Evolutionary conservation across 1,140 invertebrate genomes (phyloP).

Genomic region (Lysiphlebus fabarum): DNA sequence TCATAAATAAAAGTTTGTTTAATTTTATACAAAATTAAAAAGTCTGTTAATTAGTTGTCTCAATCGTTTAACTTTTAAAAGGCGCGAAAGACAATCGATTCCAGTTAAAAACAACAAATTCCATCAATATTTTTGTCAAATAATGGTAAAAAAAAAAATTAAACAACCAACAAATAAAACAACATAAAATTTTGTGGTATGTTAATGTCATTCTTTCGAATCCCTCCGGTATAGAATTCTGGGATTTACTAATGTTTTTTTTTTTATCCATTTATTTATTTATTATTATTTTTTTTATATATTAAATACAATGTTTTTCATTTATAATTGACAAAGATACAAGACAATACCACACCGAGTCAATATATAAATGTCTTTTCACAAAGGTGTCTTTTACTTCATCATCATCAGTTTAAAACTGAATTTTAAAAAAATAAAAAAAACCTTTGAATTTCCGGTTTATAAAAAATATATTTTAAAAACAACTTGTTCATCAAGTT

Average conservation of each 20-base stretch:
- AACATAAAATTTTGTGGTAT: constrained; percentile 27
- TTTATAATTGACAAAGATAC: constrained; percentile 47
- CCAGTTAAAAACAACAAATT: constrained; percentile 18
- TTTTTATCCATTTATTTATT: background rate
- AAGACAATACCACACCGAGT: background rate
- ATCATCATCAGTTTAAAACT: no score
- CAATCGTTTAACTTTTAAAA: constrained; percentile 15
- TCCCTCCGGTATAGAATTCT: constrained; percentile 30
- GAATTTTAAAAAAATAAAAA: no score
- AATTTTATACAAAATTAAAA: background rate
- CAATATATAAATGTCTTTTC: no score
- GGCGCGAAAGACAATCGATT: constrained; percentile 32
- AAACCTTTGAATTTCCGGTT: no score
- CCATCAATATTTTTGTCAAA: constrained; percentile 6
- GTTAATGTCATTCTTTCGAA: constrained; percentile 49
- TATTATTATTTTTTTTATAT: constrained; percentile 39
- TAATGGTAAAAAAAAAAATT: background rate
- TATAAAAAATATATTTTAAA: no score
- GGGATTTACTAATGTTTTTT: constrained; percentile 9
- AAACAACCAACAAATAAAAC: background rate
- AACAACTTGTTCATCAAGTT: no score
- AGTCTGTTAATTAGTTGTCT: background rate
- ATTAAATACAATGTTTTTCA: constrained; percentile 8
- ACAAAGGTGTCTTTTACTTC: no score
- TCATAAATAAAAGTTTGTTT: no score